These are phyloP conservation scores for Sebastolobus altivelis DNA, from an alignment of 2,797 vertebrate genomes.

Conservation along the genomic window DNA sequence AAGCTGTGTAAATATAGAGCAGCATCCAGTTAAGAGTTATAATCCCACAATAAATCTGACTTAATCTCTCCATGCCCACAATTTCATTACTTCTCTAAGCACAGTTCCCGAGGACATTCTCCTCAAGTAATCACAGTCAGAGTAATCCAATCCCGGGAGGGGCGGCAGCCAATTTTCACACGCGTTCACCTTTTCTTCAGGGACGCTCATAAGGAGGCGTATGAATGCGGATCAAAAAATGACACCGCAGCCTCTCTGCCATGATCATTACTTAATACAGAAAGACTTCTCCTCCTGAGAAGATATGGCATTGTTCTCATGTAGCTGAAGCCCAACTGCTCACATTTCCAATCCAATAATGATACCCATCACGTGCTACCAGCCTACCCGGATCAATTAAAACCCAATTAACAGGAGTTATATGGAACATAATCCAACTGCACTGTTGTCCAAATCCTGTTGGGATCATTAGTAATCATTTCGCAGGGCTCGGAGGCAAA, in stretches of 20 bases:
- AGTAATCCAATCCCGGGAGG: constrained; percentile 62
- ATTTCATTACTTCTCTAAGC: constrained; percentile 75
- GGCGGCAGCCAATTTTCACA: constrained; percentile 46
- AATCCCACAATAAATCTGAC: constrained; percentile 78
- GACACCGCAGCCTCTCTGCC: constrained; percentile 11
- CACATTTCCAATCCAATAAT: constrained; percentile 65
- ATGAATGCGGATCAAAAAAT: constrained; percentile 32
- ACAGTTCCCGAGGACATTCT: constrained; percentile 66
- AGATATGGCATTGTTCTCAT: constrained; percentile 31
- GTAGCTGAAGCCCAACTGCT: constrained; percentile 47
- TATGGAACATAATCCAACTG: constrained; percentile 72
- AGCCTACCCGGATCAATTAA: constrained; percentile 74
- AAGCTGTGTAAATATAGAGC: constrained; percentile 62
- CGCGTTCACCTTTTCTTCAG: constrained; percentile 22
- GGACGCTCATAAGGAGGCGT: constrained; percentile 22
- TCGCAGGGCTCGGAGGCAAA: constrained; percentile 64
- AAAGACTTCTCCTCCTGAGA: constrained; percentile 38
- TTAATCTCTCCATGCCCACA: constrained; percentile 77
- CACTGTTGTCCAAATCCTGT: constrained; percentile 68
- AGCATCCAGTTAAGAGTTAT: constrained; percentile 66
- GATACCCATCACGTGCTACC: constrained; percentile 42
- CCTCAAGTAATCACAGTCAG: constrained; percentile 68
- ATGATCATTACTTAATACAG: constrained; percentile 10
- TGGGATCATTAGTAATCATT: constrained; percentile 78
- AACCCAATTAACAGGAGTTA: constrained; percentile 72